Conservation (phyloP, 2,797 vertebrate genomes). For the Anabas testudineus region DNA sequence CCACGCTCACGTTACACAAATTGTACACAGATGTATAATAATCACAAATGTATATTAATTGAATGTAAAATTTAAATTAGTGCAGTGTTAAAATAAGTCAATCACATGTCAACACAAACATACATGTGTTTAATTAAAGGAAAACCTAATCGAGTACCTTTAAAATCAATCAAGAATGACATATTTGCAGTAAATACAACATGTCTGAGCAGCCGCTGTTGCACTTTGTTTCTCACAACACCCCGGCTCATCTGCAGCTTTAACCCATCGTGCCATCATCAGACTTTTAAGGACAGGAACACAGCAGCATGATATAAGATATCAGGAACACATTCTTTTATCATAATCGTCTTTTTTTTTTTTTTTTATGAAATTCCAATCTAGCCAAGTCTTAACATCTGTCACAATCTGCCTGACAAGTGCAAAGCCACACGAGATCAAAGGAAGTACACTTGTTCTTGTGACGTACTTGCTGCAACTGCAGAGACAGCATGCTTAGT, state of each 20-base stretch:
- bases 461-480: neutral
- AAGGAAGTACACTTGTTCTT: conserved; percentile 1
- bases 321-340: neutral
- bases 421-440: neutral
- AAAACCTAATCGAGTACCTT: neutral
- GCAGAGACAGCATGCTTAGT: neutral
- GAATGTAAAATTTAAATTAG: too few relatives aligned
- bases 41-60: too few relatives aligned
- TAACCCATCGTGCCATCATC: neutral
- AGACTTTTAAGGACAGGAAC: neutral
- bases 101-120: neutral
- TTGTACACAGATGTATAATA: too few relatives aligned
- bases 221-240: neutral
- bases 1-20: too few relatives aligned
- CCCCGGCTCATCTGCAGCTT: conserved; percentile 6
- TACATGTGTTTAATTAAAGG: neutral
- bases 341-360: neutral
- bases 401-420: neutral
- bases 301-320: neutral
- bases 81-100: too few relatives aligned
- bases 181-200: neutral
- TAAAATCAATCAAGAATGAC: too few relatives aligned
- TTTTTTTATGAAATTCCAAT: neutral
- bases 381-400: neutral
- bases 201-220: neutral